Base-by-base conservation (phyloP, 2,888 invertebrate species). In the Apamea crenata region DNA sequence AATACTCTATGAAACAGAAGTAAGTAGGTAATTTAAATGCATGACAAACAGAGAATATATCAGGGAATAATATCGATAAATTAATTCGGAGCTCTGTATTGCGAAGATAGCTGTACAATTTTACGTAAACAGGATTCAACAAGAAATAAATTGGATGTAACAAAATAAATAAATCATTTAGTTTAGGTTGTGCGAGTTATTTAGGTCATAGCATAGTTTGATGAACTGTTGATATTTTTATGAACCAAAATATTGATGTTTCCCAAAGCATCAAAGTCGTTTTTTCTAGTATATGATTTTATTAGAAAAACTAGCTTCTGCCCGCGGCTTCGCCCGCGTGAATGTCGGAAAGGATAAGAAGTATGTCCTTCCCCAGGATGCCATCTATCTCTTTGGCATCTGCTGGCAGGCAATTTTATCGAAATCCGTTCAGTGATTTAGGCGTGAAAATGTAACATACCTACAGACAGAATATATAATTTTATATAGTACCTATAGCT, bases 191-290 rank as follows among this genome's bases (percentile, higher is more conserved):
- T 63, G 61, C 40, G 40, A 74, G 56, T 66, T 14, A 86, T 77
- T 16, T 73, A 84, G 84, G 65, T 69, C 84, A 59, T 32, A 70
- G 7, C 76, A 66, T 50, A n/a, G 73, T 77, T 86, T 86, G 32
- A 73, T 74, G 63, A 82, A 74, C 74, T 53, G 82, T 73, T n/a
- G 10, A 66, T 65, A 59, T 56, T 71, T 74, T 74, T 86, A 74
- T 59, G 59, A 68, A 77, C 65, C 63, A 68, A 50, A 86, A 74
- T 56, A 82, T 82, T 86, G 67, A 74, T 82, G 56, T 66, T 63
- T 84, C 72, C n/a, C 21, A 40, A 47, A 65, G 16, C 67, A 75
- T 40, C 36, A 63, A 36, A 69, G 10, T 36, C 50, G 68, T 74
- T 71, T 25, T 56, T n/a, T 29, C 40, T 82, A 61, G 12, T 65